A percentile compares a stretch with the other conserved stretches of the same genome.
Evolutionary conservation across 23 tunicate species (phyloP).

Genomic region (Aplidium turbinatum): DNA sequence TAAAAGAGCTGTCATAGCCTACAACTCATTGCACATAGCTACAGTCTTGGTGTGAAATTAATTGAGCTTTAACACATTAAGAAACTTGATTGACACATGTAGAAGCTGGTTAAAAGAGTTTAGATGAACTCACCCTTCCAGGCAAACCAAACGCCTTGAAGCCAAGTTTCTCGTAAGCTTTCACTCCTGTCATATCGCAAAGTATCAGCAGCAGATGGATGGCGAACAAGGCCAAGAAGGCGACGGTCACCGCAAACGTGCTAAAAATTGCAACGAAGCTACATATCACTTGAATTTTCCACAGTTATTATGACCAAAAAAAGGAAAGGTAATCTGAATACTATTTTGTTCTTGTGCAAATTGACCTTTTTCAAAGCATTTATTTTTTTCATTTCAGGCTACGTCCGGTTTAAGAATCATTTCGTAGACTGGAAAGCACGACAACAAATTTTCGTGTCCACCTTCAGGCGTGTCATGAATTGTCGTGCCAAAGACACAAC

Average conservation of each 20-base stretch:
- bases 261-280: conserved; percentile 34
- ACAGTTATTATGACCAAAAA: too few relatives aligned
- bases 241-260: conserved; percentile 57
- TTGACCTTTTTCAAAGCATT: neutral
- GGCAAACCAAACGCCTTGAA: conserved; percentile 88
- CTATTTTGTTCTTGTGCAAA: neutral
- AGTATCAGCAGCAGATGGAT: conserved; percentile 88
- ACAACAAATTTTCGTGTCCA: too few relatives aligned
- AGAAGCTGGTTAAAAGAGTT: neutral
- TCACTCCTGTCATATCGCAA: conserved; percentile 97
- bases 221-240: conserved; percentile 81
- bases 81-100: neutral
- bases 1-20: too few relatives aligned
- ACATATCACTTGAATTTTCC: too few relatives aligned
- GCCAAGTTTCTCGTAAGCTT: conserved; percentile 95
- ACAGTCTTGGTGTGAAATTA: too few relatives aligned
- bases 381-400: neutral
- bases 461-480: too few relatives aligned
- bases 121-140: conserved; percentile 84
- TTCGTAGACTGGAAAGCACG: too few relatives aligned
- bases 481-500: too few relatives aligned
- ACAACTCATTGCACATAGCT: too few relatives aligned
- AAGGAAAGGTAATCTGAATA: neutral
- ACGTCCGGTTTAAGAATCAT: too few relatives aligned
- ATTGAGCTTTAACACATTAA: too few relatives aligned